phyloP scores from a whole-genome alignment of 2,113 vertebrate species.

The Helogale parvula region DNA sequence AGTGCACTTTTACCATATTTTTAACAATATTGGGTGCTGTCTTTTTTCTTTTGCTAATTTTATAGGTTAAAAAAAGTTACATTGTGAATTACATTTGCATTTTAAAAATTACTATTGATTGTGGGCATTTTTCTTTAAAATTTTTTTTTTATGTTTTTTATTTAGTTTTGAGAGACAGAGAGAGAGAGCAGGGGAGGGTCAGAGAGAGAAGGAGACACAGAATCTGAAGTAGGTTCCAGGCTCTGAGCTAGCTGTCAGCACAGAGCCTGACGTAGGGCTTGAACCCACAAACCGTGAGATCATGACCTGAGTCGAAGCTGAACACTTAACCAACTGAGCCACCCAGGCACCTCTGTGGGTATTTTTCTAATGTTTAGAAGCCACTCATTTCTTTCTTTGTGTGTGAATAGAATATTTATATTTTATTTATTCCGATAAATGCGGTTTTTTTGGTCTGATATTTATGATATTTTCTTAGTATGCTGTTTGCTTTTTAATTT shows the following conservation, averaged over 20 bases:
- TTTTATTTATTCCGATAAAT: conserved; percentile 20
- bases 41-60: conserved; percentile 42
- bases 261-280: no score
- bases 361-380: background rate
- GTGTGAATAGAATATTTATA: background rate
- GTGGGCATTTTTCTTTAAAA: background rate
- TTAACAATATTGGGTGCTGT: background rate
- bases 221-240: no score
- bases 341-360: background rate
- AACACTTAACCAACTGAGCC: no score
- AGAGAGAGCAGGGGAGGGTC: no score
- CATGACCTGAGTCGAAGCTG: no score
- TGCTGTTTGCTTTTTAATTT: background rate
- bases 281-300: no score
- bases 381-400: conserved; percentile 10
- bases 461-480: background rate
- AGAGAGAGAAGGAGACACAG: no score
- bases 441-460: background rate
- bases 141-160: no score
- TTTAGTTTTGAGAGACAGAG: no score
- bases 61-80: background rate
- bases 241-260: no score
- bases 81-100: conserved; percentile 14
- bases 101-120: background rate
- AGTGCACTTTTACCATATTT: background rate